phyloP scores from a whole-genome alignment of 92 coral and sea anemone genomes.

The Umimayanthus chanpuru region DNA sequence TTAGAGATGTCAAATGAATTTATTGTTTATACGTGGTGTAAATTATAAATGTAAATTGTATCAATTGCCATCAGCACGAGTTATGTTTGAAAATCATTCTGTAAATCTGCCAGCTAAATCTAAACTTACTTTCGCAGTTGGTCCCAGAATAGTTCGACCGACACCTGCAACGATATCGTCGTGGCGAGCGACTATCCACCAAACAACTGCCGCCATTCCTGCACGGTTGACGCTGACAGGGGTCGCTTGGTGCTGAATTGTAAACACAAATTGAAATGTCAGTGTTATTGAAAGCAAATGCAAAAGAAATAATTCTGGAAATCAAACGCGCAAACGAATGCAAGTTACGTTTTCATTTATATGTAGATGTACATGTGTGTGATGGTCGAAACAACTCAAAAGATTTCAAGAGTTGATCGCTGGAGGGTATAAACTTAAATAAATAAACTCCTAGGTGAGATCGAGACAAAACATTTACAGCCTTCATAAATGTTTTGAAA shows the following conservation, averaged over 20 bases:
- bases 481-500: too few relatives aligned
- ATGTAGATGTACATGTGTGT: neutral
- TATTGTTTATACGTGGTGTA: neutral
- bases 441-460: too few relatives aligned
- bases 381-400: neutral
- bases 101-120: neutral
- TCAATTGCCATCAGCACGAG: neutral
- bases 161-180: constrained; percentile 82
- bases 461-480: too few relatives aligned
- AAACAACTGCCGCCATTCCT: constrained; percentile 83
- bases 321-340: neutral
- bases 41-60: too few relatives aligned
- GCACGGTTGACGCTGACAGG: constrained; percentile 77
- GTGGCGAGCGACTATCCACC: constrained; percentile 33
- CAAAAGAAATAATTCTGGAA: neutral
- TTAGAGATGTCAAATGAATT: too few relatives aligned
- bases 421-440: too few relatives aligned
- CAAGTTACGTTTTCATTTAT: neutral
- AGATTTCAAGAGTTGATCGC: neutral
- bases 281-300: neutral
- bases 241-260: constrained; percentile 56
- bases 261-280: neutral
- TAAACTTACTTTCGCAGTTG: constrained; percentile 66
- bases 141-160: constrained; percentile 62
- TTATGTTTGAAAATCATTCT: neutral